Conservation (phyloP, 2,888 invertebrate genomes). For the Neria commutata region DNA sequence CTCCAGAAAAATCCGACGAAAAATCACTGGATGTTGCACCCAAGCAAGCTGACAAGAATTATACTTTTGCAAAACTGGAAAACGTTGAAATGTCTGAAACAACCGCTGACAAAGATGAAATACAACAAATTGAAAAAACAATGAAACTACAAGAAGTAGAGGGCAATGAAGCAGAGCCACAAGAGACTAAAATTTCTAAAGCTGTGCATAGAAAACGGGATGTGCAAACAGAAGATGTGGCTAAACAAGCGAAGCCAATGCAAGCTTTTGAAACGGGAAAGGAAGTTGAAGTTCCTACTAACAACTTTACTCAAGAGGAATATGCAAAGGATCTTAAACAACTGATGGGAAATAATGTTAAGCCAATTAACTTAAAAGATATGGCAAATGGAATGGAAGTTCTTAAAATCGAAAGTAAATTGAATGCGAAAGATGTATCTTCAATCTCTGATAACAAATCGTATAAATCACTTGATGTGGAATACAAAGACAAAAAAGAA, state of each 20-base stretch:
- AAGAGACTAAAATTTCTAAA: neutral
- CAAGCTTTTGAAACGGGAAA: neutral
- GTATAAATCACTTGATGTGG: conserved; percentile 39
- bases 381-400: neutral
- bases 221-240: too few relatives aligned
- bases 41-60: conserved; percentile 1
- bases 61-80: conserved; percentile 10
- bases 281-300: neutral
- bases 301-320: too few relatives aligned
- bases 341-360: neutral
- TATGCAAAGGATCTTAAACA: too few relatives aligned
- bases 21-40: conserved; percentile 26
- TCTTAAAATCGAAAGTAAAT: too few relatives aligned
- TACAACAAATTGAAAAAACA: conserved; percentile 13
- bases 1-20: conserved; percentile 13
- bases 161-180: too few relatives aligned
- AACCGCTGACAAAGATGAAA: neutral
- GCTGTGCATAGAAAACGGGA: too few relatives aligned
- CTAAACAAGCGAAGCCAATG: too few relatives aligned
- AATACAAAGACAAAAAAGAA: conserved; percentile 47
- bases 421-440: conserved; percentile 4
- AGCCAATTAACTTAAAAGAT: neutral
- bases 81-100: conserved; percentile 17
- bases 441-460: neutral
- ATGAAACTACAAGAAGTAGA: too few relatives aligned